phyloP scores from a whole-genome alignment of 1,140 invertebrate genomes.

The Drosophila kanapiae region DNA sequence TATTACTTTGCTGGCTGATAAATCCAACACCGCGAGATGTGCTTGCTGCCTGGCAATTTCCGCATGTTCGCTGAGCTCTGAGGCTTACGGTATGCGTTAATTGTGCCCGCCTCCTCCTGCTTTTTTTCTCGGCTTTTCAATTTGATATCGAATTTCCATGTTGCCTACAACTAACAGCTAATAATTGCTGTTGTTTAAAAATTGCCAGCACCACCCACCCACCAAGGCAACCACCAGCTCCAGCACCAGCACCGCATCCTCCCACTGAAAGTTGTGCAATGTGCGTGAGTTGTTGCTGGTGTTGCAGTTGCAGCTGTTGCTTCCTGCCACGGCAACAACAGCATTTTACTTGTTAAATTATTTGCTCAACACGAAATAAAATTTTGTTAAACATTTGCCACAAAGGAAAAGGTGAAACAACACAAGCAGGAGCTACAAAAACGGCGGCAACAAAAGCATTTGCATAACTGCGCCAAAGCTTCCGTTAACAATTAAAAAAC shows the following conservation, averaged over 20 bases:
- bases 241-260: conserved; percentile 35
- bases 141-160: conserved; percentile 60
- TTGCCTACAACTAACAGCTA: conserved; percentile 51
- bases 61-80: conserved; percentile 29
- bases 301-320: conserved; percentile 35
- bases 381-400: conserved; percentile 68
- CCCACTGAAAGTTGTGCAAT: conserved; percentile 61
- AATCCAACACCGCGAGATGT: conserved; percentile 12
- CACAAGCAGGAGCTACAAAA: conserved; percentile 34
- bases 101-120: conserved; percentile 18
- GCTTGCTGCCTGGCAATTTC: conserved; percentile 23
- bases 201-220: conserved; percentile 30
- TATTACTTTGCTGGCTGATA: conserved; percentile 17
- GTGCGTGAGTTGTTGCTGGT: conserved; percentile 48
- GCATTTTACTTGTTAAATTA: conserved; percentile 72
- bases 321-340: conserved; percentile 60
- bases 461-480: conserved; percentile 55
- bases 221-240: too few species aligned
- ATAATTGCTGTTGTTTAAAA: conserved; percentile 58
- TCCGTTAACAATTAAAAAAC: conserved; percentile 76
- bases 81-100: conserved; percentile 43
- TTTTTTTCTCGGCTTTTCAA: conserved; percentile 19
- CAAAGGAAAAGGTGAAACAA: conserved; percentile 68
- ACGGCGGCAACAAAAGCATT: conserved; percentile 45
- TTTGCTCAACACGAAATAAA: conserved; percentile 71